These are phyloP conservation scores for Tetramorium simillimum DNA, from an alignment of 1,140 invertebrate genomes.

Conservation along the genomic window DNA sequence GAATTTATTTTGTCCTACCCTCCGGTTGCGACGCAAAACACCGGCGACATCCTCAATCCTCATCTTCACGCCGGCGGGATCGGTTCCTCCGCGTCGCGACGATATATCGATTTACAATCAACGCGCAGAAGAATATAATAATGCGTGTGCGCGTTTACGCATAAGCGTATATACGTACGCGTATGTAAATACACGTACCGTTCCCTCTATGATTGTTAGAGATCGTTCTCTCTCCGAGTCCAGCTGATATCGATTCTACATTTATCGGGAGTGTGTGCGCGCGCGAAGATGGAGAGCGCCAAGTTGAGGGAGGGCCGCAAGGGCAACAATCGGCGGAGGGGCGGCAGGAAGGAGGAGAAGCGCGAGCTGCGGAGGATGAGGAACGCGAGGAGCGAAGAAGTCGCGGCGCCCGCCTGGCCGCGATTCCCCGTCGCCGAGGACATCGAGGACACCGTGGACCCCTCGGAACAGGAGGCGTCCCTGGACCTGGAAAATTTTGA, in stretches of 20 bases:
- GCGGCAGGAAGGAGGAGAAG: constrained; percentile 18
- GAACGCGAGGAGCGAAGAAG: background rate
- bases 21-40: too few species aligned
- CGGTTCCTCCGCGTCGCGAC: background rate
- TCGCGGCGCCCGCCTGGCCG: background rate
- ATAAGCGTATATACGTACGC: background rate
- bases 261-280: background rate
- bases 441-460: background rate
- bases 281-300: background rate
- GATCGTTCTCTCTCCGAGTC: background rate
- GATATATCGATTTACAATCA: background rate
- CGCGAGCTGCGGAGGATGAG: background rate
- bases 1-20: background rate
- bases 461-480: background rate
- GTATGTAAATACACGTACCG: background rate
- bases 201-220: background rate
- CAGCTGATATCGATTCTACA: constrained; percentile 27
- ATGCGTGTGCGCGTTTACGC: background rate
- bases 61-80: background rate
- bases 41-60: background rate
- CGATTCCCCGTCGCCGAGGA: background rate
- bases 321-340: background rate
- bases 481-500: background rate
- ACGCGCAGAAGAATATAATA: background rate
- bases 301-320: background rate